Percentiles rank a stretch among this genome's conserved stretches.
These are phyloP conservation scores for Hypsibius dujardini DNA, from an alignment of 1,140 invertebrate genomes.

Conservation along the genomic window DNA sequence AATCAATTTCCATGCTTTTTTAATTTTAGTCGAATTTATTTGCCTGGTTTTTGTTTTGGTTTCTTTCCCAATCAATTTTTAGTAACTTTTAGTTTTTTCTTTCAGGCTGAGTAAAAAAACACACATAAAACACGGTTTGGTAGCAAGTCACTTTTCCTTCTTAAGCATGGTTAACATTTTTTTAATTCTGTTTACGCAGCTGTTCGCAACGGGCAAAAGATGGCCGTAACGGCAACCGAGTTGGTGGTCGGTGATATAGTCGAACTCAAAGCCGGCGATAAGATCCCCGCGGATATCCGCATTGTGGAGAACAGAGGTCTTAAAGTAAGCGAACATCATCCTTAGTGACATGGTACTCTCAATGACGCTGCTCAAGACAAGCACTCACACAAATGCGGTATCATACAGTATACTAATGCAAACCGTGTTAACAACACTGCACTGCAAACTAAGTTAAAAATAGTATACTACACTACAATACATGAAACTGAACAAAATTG, in stretches of 20 bases:
- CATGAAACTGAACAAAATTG: too few species aligned
- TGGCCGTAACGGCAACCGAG: background rate
- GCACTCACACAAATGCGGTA: background rate
- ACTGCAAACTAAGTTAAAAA: too few species aligned
- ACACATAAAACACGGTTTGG: too few species aligned
- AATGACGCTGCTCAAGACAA: background rate
- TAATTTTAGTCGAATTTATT: background rate
- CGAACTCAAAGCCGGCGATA: constrained; percentile 9
- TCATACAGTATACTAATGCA: too few species aligned
- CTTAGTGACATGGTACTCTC: background rate
- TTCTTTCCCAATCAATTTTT: background rate
- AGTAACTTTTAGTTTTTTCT: background rate
- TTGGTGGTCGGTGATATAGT: constrained; percentile 15
- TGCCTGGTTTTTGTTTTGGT: background rate
- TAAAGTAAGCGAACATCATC: background rate
- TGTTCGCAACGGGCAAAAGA: constrained; percentile 1
- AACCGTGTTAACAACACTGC: too few species aligned
- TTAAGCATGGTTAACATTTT: background rate
- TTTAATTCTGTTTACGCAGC: background rate
- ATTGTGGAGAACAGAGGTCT: background rate
- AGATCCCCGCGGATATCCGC: constrained; percentile 12
- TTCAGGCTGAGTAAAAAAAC: too few species aligned
- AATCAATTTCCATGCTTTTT: constrained; percentile 1
- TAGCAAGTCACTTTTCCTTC: background rate
- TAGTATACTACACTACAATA: too few species aligned